Conservation (phyloP, 2,797 vertebrate species). For the Cossypha dichroa region DNA sequence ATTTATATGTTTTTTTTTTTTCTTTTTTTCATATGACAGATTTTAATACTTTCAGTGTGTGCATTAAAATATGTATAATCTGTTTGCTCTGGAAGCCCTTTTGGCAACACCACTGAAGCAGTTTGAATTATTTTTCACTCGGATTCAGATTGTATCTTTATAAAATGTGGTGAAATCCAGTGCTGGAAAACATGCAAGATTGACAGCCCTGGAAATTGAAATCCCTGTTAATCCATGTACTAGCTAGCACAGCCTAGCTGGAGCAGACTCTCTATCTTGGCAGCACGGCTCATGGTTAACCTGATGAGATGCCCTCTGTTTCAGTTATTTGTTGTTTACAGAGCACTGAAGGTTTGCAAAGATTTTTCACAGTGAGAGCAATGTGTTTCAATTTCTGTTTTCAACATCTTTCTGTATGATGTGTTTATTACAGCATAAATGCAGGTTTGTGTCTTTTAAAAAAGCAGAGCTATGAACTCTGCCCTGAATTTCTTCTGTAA, state of each 20-base stretch:
- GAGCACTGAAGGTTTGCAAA: not conserved
- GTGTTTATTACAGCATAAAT: not conserved
- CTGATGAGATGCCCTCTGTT: conserved; percentile 5
- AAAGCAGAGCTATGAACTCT: not conserved
- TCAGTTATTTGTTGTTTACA: conserved; percentile 16
- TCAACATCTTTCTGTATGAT: not conserved
- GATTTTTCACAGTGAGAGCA: not conserved
- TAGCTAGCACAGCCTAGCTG: not conserved
- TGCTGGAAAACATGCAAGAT: not conserved
- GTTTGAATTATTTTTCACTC: not conserved
- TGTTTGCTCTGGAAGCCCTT: not conserved
- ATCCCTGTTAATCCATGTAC: not conserved
- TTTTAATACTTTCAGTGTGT: not conserved
- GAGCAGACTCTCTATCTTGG: not conserved
- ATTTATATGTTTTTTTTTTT: not conserved
- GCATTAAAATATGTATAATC: not conserved
- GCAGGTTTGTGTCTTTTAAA: not conserved
- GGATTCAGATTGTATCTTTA: not conserved
- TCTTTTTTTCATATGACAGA: not conserved
- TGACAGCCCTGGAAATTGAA: conserved; percentile 33
- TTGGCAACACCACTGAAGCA: not conserved
- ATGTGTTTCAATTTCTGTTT: not conserved
- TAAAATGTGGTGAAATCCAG: not conserved
- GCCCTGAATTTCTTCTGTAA: not conserved
- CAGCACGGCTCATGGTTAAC: not conserved